Conservation (phyloP, 1,140 invertebrate species). For the Drosophila neocordata region DNA sequence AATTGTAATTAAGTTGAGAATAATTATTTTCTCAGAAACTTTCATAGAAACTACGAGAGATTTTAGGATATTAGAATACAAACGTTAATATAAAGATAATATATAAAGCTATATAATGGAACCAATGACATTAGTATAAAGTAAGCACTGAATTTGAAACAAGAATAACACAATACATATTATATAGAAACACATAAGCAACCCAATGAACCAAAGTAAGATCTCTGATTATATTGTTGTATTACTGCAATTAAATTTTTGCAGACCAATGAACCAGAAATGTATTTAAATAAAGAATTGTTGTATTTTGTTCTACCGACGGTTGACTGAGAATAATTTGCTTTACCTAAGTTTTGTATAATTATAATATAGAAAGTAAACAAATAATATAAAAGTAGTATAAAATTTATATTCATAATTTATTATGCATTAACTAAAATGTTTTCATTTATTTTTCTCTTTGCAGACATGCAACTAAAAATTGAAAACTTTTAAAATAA, state of each 20-base stretch:
- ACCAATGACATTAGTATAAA: no score
- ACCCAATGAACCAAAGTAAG: neutral
- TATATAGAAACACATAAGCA: neutral
- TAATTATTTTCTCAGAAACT: no score
- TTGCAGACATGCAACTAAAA: conserved; percentile 38
- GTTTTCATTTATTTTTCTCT: neutral
- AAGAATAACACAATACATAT: no score
- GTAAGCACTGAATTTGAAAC: no score
- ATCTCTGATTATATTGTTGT: neutral
- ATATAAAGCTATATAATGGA: no score
- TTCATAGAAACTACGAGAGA: no score
- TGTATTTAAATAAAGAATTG: neutral
- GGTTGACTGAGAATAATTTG: neutral
- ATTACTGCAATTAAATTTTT: neutral
- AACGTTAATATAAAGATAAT: no score
- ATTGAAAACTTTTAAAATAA: neutral
- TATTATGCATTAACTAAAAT: neutral
- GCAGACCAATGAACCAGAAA: conserved; percentile 1
- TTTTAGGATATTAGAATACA: no score
- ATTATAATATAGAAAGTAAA: neutral
- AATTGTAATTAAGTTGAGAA: no score
- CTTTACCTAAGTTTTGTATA: no score
- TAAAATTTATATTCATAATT: neutral
- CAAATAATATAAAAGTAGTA: neutral
- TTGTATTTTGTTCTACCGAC: neutral